A percentile compares a stretch with the other conserved stretches of the same genome.
Evolutionary conservation across 2,797 vertebrate species (phyloP).

Genomic region (Macropus fuliginosus): DNA sequence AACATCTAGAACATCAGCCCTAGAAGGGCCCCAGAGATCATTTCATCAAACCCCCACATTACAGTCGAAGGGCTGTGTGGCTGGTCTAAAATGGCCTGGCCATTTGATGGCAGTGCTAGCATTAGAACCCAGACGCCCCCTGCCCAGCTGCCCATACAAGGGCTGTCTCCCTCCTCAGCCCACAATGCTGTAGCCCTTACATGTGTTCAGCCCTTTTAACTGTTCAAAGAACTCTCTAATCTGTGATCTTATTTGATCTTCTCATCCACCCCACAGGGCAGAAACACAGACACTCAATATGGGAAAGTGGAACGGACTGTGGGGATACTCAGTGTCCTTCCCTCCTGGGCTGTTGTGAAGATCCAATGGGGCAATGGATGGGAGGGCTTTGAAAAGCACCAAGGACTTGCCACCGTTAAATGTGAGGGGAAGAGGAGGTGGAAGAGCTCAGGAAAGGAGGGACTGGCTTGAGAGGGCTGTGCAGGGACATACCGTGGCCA

Average conservation of each 20-base stretch:
- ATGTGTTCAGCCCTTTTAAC: slow-evolving; percentile 42
- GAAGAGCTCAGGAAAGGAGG: neutral
- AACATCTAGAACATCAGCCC: neutral
- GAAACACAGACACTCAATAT: slow-evolving; percentile 34
- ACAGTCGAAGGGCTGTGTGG: neutral
- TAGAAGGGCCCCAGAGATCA: neutral
- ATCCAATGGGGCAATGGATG: slow-evolving; percentile 64
- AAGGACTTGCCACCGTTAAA: neutral
- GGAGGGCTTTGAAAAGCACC: neutral
- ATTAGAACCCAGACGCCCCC: neutral
- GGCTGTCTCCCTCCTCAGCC: neutral
- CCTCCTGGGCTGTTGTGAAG: slow-evolving; percentile 42
- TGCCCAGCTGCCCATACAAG: neutral
- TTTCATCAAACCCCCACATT: neutral
- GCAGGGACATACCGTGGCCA: neutral
- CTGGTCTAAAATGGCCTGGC: neutral
- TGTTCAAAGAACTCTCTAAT: slow-evolving; percentile 41
- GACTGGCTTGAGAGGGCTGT: neutral
- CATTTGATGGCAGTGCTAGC: neutral
- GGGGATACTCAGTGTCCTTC: slow-evolving; percentile 45
- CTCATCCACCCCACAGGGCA: slow-evolving; percentile 32
- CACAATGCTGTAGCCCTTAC: neutral
- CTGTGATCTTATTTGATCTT: slow-evolving; percentile 51
- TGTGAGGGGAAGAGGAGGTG: neutral
- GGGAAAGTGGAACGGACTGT: slow-evolving; percentile 39